phyloP scores from a whole-genome alignment of 2,113 vertebrate species.

The Periophthalmus modestus region DNA sequence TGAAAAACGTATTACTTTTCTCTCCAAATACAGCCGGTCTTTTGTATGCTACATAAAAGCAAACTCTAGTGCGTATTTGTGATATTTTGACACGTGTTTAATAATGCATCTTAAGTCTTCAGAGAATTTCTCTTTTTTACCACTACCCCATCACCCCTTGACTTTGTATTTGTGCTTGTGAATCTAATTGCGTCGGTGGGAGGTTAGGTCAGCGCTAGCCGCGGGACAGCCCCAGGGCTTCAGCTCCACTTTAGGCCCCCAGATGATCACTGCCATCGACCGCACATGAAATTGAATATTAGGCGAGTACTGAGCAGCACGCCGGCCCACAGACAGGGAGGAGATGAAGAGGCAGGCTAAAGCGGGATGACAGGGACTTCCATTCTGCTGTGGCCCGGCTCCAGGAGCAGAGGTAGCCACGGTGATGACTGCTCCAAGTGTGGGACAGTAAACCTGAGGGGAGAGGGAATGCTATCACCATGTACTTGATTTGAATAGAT shows the following conservation, averaged over 20 bases:
- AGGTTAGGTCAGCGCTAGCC: slow-evolving; percentile 10
- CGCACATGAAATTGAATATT: slow-evolving; percentile 30
- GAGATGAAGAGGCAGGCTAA: slow-evolving; percentile 49
- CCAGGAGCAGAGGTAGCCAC: slow-evolving; percentile 48
- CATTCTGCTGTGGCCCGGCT: slow-evolving; percentile 37
- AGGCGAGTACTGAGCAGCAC: slow-evolving; percentile 62
- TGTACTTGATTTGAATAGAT: slow-evolving; percentile 2
- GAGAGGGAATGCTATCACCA: not conserved
- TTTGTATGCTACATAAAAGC: not conserved
- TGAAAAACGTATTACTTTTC: not conserved
- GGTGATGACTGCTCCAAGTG: slow-evolving; percentile 14
- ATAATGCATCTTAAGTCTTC: slow-evolving; percentile 9
- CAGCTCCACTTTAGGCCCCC: slow-evolving; percentile 5
- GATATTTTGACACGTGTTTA: slow-evolving; percentile 2
- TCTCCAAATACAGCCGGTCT: not conserved
- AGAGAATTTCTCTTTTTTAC: not conserved
- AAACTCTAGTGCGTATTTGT: slow-evolving; percentile 1
- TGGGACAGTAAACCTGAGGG: not conserved
- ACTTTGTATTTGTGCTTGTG: slow-evolving; percentile 7
- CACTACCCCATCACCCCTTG: not conserved
- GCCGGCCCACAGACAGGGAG: slow-evolving; percentile 38
- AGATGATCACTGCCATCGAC: slow-evolving; percentile 4
- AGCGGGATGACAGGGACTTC: slow-evolving; percentile 57
- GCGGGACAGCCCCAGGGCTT: slow-evolving; percentile 5
- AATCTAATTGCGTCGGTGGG: not conserved